A percentile compares a stretch with the other conserved stretches of the same genome.
Conservation (phyloP, 2,888 invertebrate species). For the Neria commutata region DNA sequence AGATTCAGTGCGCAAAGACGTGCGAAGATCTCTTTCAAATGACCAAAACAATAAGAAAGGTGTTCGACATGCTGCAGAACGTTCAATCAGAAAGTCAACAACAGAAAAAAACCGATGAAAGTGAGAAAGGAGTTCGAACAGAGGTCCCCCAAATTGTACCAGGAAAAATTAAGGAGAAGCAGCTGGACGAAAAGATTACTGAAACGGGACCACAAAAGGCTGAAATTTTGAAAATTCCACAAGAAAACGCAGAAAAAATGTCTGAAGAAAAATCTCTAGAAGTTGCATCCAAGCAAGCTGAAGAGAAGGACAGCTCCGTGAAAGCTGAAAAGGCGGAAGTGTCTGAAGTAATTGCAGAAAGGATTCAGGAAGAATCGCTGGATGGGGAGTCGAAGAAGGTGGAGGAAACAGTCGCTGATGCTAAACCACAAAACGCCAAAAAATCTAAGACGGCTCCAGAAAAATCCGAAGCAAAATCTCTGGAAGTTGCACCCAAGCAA, state of each 20-base stretch:
- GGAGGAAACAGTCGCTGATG: constrained; percentile 21
- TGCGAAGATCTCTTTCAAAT: constrained; percentile 26
- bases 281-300: too few species aligned
- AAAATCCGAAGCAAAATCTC: too few species aligned
- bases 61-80: background rate
- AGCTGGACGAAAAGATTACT: constrained; percentile 24
- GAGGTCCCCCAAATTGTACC: constrained; percentile 13
- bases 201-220: background rate
- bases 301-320: too few species aligned
- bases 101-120: constrained; percentile 4
- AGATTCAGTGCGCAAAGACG: constrained; percentile 26
- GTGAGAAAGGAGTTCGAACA: constrained; percentile 22
- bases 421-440: background rate
- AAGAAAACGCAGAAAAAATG: too few species aligned
- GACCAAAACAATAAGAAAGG: constrained; percentile 5
- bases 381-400: too few species aligned
- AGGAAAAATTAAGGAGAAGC: constrained; percentile 13
- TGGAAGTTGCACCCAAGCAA: too few species aligned
- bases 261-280: too few species aligned
- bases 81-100: background rate
- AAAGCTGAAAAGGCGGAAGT: too few species aligned
- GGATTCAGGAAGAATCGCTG: too few species aligned
- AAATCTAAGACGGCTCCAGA: too few species aligned
- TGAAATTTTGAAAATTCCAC: too few species aligned
- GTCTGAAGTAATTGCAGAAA: too few species aligned